Evolutionary conservation across 2,797 vertebrate species (phyloP).

Genomic region (Podarcis siculus): DNA sequence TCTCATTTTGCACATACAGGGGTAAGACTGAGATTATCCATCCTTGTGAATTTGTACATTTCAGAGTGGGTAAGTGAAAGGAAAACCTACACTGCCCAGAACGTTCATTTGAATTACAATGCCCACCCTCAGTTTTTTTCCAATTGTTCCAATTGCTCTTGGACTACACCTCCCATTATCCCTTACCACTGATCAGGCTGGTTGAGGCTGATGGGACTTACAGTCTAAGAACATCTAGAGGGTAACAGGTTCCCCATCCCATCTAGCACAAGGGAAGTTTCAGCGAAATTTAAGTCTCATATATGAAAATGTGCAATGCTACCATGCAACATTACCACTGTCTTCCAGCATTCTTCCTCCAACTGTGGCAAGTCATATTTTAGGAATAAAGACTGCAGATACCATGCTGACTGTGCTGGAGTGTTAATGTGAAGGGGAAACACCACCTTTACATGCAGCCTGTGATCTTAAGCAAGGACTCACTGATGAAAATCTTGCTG

Average conservation of each 20-base stretch:
- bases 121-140: not conserved
- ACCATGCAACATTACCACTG: not conserved
- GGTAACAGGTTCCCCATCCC: too few species aligned
- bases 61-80: not conserved
- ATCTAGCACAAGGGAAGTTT: not conserved
- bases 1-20: not conserved
- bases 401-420: too few species aligned
- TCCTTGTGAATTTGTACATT: not conserved
- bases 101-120: not conserved
- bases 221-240: too few species aligned
- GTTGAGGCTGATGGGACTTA: too few species aligned
- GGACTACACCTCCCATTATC: too few species aligned
- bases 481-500: not conserved
- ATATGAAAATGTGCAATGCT: not conserved
- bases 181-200: too few species aligned
- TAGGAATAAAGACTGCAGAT: not conserved
- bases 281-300: not conserved
- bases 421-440: too few species aligned
- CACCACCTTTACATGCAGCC: not conserved
- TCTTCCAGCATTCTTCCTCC: not conserved
- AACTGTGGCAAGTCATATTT: not conserved
- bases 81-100: not conserved
- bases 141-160: too few species aligned
- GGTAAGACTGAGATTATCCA: not conserved
- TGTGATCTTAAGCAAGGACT: constrained; percentile 8